Evolutionary conservation across 2,797 vertebrate species (phyloP).

Genomic region (Oreonectes daqikongensis): DNA sequence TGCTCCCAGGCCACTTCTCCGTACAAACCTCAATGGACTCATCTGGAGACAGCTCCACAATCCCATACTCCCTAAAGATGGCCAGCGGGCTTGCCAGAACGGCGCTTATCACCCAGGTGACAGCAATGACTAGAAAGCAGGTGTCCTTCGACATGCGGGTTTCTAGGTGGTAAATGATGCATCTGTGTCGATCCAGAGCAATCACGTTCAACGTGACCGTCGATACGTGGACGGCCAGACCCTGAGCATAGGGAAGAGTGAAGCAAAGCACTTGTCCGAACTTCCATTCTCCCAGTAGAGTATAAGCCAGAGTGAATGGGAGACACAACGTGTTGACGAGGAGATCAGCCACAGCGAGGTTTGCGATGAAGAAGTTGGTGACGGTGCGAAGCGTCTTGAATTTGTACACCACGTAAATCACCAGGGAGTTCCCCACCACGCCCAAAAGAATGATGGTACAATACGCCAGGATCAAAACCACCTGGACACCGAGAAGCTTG

Average conservation of each 20-base stretch:
- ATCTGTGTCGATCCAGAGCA: slow-evolving; percentile 87
- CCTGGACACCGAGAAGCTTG: slow-evolving; percentile 84
- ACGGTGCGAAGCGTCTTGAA: slow-evolving; percentile 94
- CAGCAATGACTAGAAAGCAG: slow-evolving; percentile 88
- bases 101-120: slow-evolving; percentile 89
- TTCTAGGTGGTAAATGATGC: slow-evolving; percentile 91
- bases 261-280: slow-evolving; percentile 89
- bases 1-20: slow-evolving; percentile 90
- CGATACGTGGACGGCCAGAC: slow-evolving; percentile 90
- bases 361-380: slow-evolving; percentile 95
- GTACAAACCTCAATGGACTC: slow-evolving; percentile 86
- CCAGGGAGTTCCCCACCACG: slow-evolving; percentile 90
- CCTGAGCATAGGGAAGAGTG: slow-evolving; percentile 91
- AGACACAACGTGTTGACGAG: slow-evolving; percentile 91
- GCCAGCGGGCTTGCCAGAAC: slow-evolving; percentile 89
- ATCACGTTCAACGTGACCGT: slow-evolving; percentile 93
- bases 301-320: slow-evolving; percentile 93
- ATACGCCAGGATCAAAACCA: slow-evolving; percentile 90
- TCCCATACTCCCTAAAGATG: slow-evolving; percentile 89
- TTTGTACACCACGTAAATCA: slow-evolving; percentile 91
- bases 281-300: slow-evolving; percentile 89
- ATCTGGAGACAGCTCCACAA: slow-evolving; percentile 84
- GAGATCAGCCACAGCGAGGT: slow-evolving; percentile 90
- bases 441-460: slow-evolving; percentile 92
- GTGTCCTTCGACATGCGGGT: slow-evolving; percentile 89